A percentile compares a stretch with the other conserved stretches of the same genome.
Conservation (phyloP, 2,888 invertebrate genomes). For the Atherix ibis region DNA sequence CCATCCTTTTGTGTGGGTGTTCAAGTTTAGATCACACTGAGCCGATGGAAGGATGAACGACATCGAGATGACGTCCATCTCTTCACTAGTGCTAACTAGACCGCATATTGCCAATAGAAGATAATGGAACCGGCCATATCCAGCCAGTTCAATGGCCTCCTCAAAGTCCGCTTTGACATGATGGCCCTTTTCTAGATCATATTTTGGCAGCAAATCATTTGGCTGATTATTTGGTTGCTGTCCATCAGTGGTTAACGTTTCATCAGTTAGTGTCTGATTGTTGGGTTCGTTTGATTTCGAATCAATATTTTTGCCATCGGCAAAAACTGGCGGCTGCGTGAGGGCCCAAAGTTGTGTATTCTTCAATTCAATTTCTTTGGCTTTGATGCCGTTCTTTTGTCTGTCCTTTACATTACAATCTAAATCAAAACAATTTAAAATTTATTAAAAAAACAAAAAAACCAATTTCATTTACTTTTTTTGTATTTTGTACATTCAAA, state of each 20-base stretch:
- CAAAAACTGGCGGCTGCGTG: slow-evolving; percentile 25
- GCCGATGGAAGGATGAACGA: slow-evolving; percentile 88
- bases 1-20: slow-evolving; percentile 69
- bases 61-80: slow-evolving; percentile 92
- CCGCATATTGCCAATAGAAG: slow-evolving; percentile 80
- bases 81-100: slow-evolving; percentile 86
- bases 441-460: neutral
- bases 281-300: slow-evolving; percentile 16
- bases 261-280: too few relatives aligned
- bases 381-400: slow-evolving; percentile 60
- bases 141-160: slow-evolving; percentile 71
- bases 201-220: slow-evolving; percentile 9
- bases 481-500: neutral
- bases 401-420: slow-evolving; percentile 79
- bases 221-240: slow-evolving; percentile 19
- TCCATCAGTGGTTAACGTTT: slow-evolving; percentile 22
- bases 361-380: slow-evolving; percentile 44
- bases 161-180: slow-evolving; percentile 73
- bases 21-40: slow-evolving; percentile 77
- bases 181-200: slow-evolving; percentile 48
- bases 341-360: slow-evolving; percentile 19
- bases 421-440: slow-evolving; percentile 22
- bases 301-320: slow-evolving; percentile 22
- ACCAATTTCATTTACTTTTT: neutral
- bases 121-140: slow-evolving; percentile 62